These are phyloP conservation scores for Orthonevra nobilis DNA, from an alignment of 2,888 invertebrate species.

Conservation along the genomic window DNA sequence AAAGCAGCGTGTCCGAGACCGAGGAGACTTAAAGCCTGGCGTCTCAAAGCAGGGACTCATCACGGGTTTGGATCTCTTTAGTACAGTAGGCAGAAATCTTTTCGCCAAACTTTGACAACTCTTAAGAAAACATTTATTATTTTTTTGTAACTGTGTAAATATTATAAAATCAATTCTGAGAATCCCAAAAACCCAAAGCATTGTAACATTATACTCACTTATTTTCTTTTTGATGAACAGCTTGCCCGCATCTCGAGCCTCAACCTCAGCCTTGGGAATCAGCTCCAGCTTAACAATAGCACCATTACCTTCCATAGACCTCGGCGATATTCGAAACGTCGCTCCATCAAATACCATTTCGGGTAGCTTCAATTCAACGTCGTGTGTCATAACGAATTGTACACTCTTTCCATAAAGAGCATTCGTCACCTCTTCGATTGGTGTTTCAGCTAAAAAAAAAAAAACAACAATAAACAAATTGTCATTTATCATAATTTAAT, in stretches of 20 bases:
- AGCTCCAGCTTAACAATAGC: constrained; percentile 88
- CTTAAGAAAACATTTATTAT: too few species aligned
- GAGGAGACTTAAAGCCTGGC: too few species aligned
- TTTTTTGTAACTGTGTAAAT: too few species aligned
- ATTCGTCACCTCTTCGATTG: constrained; percentile 88
- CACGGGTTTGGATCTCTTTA: too few species aligned
- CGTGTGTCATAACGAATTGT: constrained; percentile 89
- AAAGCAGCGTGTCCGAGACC: too few species aligned
- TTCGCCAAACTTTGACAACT: too few species aligned
- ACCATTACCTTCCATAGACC: constrained; percentile 86
- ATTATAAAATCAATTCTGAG: too few species aligned
- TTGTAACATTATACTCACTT: too few species aligned
- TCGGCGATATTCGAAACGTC: constrained; percentile 87
- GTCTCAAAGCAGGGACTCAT: too few species aligned
- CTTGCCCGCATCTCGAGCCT: constrained; percentile 82
- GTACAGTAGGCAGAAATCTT: too few species aligned
- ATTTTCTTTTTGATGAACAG: constrained; percentile 81
- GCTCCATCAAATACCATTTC: constrained; percentile 88
- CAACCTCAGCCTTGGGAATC: constrained; percentile 81
- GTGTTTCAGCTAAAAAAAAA: constrained; percentile 80
- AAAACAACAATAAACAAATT: constrained; percentile 70
- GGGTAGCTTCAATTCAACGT: constrained; percentile 87
- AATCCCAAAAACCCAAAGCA: too few species aligned
- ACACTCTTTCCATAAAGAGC: constrained; percentile 86
- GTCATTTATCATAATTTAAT: background rate